Conservation (phyloP, 2,888 invertebrate species). For the Cephus spinipes region DNA sequence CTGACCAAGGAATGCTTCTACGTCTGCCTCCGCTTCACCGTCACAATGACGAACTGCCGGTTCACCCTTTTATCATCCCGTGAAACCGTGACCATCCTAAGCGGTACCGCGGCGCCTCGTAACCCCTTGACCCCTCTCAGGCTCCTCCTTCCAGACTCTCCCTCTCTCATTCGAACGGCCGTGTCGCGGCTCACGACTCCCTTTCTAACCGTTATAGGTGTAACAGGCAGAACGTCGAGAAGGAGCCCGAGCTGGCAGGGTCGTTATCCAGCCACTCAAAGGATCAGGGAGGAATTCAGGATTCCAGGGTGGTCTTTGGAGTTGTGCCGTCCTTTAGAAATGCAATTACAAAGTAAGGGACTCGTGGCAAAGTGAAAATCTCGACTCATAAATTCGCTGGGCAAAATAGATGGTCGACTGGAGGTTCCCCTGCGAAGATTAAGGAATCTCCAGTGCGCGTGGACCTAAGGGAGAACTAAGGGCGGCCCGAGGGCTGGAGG, state of each 20-base stretch:
- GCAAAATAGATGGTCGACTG: neutral
- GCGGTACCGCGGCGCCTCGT: too few relatives aligned
- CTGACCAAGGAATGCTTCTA: slow-evolving; percentile 39
- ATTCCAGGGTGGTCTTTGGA: too few relatives aligned
- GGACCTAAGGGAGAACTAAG: neutral
- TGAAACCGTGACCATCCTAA: too few relatives aligned
- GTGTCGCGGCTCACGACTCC: too few relatives aligned
- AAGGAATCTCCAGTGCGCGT: neutral
- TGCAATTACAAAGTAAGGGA: slow-evolving; percentile 6
- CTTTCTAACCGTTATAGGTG: too few relatives aligned
- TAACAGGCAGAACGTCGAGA: neutral
- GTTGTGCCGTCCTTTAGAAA: too few relatives aligned
- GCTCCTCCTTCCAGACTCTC: too few relatives aligned
- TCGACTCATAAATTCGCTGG: neutral
- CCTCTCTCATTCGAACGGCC: too few relatives aligned
- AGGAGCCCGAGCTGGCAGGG: neutral
- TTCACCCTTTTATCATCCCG: too few relatives aligned
- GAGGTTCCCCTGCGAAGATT: neutral
- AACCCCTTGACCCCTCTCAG: too few relatives aligned
- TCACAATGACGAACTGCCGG: slow-evolving; percentile 13
- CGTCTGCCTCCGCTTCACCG: slow-evolving; percentile 19
- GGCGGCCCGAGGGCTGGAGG: neutral
- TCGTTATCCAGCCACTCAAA: neutral
- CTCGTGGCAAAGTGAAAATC: neutral
- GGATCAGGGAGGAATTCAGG: neutral